phyloP scores from a whole-genome alignment of 2,797 vertebrate species.

The Sebastes taczanowskii region DNA sequence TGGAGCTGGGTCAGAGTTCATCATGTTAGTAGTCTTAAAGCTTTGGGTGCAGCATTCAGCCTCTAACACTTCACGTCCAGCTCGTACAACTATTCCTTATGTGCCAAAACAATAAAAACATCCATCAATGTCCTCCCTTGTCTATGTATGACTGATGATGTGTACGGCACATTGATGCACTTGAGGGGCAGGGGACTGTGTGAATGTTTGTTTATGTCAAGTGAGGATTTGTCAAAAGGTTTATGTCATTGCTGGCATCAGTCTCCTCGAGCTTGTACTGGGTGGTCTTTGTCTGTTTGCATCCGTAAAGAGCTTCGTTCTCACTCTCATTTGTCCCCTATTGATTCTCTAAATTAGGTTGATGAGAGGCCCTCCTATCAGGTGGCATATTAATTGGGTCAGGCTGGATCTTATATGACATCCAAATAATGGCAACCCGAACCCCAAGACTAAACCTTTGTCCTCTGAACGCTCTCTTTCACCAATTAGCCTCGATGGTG shows the following conservation, averaged over 20 bases:
- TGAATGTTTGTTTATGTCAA: constrained; percentile 81
- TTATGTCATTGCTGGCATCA: constrained; percentile 86
- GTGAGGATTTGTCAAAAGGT: constrained; percentile 79
- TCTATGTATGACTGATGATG: constrained; percentile 73
- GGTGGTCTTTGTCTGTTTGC: constrained; percentile 86
- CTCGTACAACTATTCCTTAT: constrained; percentile 64
- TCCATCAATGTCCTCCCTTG: constrained; percentile 74
- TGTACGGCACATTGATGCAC: constrained; percentile 67
- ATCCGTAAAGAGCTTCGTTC: constrained; percentile 82
- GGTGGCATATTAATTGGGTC: constrained; percentile 87
- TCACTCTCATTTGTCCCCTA: constrained; percentile 84
- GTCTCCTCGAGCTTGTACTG: constrained; percentile 78
- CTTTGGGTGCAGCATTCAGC: constrained; percentile 52
- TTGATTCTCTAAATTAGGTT: constrained; percentile 87
- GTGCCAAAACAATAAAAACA: constrained; percentile 73
- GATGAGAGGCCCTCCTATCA: constrained; percentile 88
- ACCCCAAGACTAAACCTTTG: constrained; percentile 81
- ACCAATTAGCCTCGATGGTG: constrained; percentile 74
- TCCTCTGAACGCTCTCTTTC: constrained; percentile 71
- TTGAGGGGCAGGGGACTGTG: constrained; percentile 67
- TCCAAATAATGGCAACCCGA: constrained; percentile 80
- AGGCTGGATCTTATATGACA: constrained; percentile 82
- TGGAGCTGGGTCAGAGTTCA: constrained; percentile 67
- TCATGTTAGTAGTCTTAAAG: constrained; percentile 56
- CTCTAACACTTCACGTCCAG: constrained; percentile 56